phyloP scores from a whole-genome alignment of 2,888 invertebrate species.

The Orthosia gothica region DNA sequence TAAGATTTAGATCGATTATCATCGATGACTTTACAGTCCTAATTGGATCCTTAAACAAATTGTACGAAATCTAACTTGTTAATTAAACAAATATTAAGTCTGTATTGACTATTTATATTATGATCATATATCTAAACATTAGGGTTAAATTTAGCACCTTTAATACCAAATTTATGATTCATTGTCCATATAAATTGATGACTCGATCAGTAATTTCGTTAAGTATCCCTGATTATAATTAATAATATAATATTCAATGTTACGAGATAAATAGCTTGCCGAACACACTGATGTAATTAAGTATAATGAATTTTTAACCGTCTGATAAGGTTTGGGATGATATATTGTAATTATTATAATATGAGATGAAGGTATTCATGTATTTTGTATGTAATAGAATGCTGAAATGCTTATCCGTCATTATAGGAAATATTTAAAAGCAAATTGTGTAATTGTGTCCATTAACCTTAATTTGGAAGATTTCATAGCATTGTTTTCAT shows the following conservation, averaged over 20 bases:
- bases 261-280: conserved; percentile 28
- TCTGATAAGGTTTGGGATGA: conserved; percentile 17
- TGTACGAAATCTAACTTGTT: not conserved
- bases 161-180: conserved; percentile 7
- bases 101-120: conserved; percentile 38
- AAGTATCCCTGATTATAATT: not conserved
- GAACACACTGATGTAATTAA: conserved; percentile 26
- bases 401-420: not conserved
- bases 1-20: conserved; percentile 1
- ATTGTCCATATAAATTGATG: not conserved
- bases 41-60: too few relatives aligned
- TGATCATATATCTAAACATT: not conserved
- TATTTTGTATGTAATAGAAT: conserved; percentile 4
- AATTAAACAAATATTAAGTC: conserved; percentile 18
- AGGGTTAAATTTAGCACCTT: not conserved
- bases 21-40: not conserved
- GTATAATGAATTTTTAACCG: conserved; percentile 15
- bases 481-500: not conserved
- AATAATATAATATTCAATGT: conserved; percentile 19
- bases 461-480: conserved; percentile 7
- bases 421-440: too few relatives aligned
- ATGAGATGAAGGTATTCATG: conserved; percentile 6
- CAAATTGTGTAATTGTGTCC: not conserved
- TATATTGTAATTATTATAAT: conserved; percentile 20
- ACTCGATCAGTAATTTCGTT: too few relatives aligned